A percentile compares a stretch with the other conserved stretches of the same genome.
Conservation (phyloP, 2,797 vertebrate genomes). For the Semaprochilodus insignis region DNA sequence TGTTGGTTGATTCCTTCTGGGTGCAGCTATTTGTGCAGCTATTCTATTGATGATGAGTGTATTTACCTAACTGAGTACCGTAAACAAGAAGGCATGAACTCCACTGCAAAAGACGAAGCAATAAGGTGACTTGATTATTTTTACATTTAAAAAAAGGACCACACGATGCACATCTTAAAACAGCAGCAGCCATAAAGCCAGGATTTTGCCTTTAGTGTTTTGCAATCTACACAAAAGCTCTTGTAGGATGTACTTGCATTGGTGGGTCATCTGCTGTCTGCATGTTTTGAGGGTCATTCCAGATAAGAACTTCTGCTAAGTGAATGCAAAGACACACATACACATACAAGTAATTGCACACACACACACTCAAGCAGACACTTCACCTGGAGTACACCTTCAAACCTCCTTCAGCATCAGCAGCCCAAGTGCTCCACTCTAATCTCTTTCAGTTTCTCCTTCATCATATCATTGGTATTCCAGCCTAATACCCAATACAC, state of each 20-base stretch:
- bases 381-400: slow-evolving; percentile 26
- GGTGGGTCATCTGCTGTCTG: neutral
- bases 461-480: slow-evolving; percentile 50
- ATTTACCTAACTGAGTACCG: no score
- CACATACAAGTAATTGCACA: neutral
- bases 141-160: no score
- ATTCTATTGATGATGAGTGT: no score
- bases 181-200: no score
- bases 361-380: slow-evolving; percentile 1
- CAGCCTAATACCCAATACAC: slow-evolving; percentile 30
- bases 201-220: neutral
- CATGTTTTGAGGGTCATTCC: neutral
- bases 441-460: slow-evolving; percentile 56
- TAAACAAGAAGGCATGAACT: no score
- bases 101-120: no score
- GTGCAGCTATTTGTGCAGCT: no score
- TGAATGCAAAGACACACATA: neutral
- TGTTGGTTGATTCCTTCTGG: no score
- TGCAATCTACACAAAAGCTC: neutral
- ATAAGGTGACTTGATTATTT: no score
- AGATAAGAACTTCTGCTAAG: neutral
- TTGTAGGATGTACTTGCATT: neutral
- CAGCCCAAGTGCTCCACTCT: slow-evolving; percentile 44
- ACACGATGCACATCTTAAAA: no score
- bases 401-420: slow-evolving; percentile 45